Evolutionary conservation across 2,113 vertebrate species (phyloP).

Genomic region (Conger conger): DNA sequence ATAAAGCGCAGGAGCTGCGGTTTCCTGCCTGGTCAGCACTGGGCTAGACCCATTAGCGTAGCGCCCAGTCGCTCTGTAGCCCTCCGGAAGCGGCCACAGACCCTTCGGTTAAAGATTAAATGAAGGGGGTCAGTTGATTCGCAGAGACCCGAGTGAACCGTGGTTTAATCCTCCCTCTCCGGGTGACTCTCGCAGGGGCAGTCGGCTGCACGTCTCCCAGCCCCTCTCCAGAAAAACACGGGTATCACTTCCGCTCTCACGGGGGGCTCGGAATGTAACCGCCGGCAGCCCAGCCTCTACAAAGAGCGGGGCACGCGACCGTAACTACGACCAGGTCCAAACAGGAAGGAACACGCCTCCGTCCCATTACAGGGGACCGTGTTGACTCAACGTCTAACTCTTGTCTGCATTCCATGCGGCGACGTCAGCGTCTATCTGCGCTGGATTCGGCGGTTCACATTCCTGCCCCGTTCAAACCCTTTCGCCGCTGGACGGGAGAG

Average conservation of each 20-base stretch:
- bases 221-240: neutral
- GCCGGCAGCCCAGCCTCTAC: neutral
- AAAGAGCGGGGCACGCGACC: neutral
- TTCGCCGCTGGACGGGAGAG: too few species aligned
- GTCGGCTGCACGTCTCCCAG: constrained; percentile 51
- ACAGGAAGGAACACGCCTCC: neutral
- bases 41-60: neutral
- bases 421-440: too few species aligned
- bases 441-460: too few species aligned
- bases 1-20: neutral
- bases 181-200: constrained; percentile 11
- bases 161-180: constrained; percentile 1
- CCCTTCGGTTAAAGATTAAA: neutral
- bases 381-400: neutral
- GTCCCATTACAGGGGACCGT: too few species aligned
- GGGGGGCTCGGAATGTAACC: neutral
- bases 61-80: neutral
- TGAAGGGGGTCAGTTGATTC: neutral
- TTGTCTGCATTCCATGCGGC: neutral
- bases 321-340: neutral
- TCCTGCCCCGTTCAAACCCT: too few species aligned
- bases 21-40: neutral
- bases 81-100: neutral
- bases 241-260: constrained; percentile 10
- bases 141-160: neutral